Evolutionary conservation across 2,888 invertebrate species (phyloP), one percentile per base, ranked within the genome.

Genomic region (Meganola albula): DNA sequence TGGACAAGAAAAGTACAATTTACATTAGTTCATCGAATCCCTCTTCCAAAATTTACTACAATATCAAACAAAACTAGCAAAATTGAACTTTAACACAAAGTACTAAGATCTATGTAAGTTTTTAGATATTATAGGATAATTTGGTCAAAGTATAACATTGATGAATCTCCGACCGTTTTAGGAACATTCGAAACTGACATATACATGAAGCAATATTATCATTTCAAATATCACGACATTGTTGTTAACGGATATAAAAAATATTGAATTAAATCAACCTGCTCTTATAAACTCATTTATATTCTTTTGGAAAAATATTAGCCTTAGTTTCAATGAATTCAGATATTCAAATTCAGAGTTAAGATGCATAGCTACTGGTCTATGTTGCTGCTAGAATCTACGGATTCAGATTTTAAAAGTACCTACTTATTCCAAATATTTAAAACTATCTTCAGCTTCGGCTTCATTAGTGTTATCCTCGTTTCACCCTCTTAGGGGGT

Each of bases 211-310:
- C 54, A 56, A 60, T 70, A 77, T 83, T 77, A 76, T 70, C 80
- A 78, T 83, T 84, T 77, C 72, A 80, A 80, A 82, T 80, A 65
- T 56, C 62, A 63, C 53, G 57, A 65, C 71, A 66, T 68, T 75
- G 75, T 73, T 65, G 75, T 71, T 72, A 74, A 71, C 70, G 45
- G 53, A 51, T 44, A 39, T 40, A 71, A 72, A 66, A 50, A 44
- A 43, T 50, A 35, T 42, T 22, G 49, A 48, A 63, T 57, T 57
- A 66, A 58, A 64, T 62, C 68, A 68, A 72, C 71, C 71, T 73
- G 74, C 57, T 71, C 59, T 69, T 52, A 40, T 48, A 46, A 59
- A 58, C 46, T 36, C 58, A 66, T 67, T 67, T 43, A 58, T 55
- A 68, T 69, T 69, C 69, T 53, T 49, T 42, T 38, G 54, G 56